A percentile compares a stretch with the other conserved stretches of the same genome.
Conservation (phyloP, 2,113 vertebrate species). For the Oncorhynchus masou region DNA sequence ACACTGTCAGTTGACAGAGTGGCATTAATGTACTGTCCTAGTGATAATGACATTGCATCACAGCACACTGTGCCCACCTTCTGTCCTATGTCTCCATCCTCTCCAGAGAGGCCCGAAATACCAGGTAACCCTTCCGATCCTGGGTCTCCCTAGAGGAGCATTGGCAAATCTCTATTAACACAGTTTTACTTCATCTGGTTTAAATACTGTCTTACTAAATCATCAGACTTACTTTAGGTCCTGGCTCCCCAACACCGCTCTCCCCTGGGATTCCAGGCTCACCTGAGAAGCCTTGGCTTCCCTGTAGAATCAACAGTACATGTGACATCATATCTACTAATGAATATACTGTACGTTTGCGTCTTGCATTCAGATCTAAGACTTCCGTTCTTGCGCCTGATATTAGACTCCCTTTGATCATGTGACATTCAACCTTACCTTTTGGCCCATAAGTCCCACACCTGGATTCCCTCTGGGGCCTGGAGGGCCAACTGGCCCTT, state of each 20-base stretch:
- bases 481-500: constrained; percentile 61
- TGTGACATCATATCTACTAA: background rate
- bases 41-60: background rate
- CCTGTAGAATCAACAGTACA: constrained; percentile 53
- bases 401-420: background rate
- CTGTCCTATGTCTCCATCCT: constrained; percentile 65
- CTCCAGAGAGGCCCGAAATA: constrained; percentile 64
- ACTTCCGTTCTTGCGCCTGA: background rate
- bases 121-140: constrained; percentile 62
- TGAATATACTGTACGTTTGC: background rate
- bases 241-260: constrained; percentile 66
- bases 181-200: background rate
- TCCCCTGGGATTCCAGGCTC: constrained; percentile 64
- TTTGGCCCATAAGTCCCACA: constrained; percentile 65
- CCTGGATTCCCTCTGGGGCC: constrained; percentile 72
- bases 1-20: background rate
- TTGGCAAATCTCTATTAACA: background rate
- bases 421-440: constrained; percentile 52
- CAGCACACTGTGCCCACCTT: constrained; percentile 59
- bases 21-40: background rate
- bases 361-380: background rate
- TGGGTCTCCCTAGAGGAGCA: constrained; percentile 63
- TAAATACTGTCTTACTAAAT: background rate
- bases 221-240: constrained; percentile 67
- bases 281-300: constrained; percentile 67